These are phyloP conservation scores for Drosophila erecta DNA, from an alignment of 1,140 invertebrate species.

Conservation along the genomic window DNA sequence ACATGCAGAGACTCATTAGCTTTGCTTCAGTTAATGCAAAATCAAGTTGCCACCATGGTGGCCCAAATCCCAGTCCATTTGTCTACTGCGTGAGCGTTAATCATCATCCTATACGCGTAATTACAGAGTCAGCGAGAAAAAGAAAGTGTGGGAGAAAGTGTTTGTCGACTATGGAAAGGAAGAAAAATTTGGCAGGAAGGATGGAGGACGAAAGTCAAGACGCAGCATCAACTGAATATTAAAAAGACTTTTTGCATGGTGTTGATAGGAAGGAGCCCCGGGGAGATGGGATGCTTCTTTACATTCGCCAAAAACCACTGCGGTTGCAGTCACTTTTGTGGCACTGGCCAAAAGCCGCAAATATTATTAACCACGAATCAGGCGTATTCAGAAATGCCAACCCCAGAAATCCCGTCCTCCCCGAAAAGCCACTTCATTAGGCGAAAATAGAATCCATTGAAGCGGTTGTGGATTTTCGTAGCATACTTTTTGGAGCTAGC, in stretches of 20 bases:
- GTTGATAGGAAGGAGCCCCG: constrained; percentile 25
- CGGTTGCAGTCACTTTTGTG: constrained; percentile 39
- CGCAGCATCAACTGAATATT: constrained; percentile 56
- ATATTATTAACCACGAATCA: constrained; percentile 55
- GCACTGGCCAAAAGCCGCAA: constrained; percentile 43
- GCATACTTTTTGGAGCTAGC: background rate
- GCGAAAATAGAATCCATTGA: constrained; percentile 21
- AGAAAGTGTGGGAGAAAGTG: constrained; percentile 8
- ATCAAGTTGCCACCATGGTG: constrained; percentile 35
- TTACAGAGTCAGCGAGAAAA: constrained; percentile 58
- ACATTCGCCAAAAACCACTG: constrained; percentile 30
- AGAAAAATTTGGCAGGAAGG: background rate
- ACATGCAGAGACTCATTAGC: constrained; percentile 74
- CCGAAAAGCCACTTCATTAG: constrained; percentile 19
- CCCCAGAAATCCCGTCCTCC: background rate
- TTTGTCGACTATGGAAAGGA: background rate
- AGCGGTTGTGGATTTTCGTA: constrained; percentile 7
- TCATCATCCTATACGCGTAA: constrained; percentile 82
- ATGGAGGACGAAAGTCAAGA: constrained; percentile 2
- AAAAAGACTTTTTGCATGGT: constrained; percentile 47
- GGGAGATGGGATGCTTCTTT: background rate
- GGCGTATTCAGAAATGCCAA: constrained; percentile 22
- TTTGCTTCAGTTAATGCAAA: constrained; percentile 73
- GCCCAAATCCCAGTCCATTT: constrained; percentile 11
- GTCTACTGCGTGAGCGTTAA: constrained; percentile 69